Evolutionary conservation across 2,797 vertebrate species (phyloP), one percentile per base, ranked within the genome.

Genomic region (Pipistrellus pipistrellus): DNA sequence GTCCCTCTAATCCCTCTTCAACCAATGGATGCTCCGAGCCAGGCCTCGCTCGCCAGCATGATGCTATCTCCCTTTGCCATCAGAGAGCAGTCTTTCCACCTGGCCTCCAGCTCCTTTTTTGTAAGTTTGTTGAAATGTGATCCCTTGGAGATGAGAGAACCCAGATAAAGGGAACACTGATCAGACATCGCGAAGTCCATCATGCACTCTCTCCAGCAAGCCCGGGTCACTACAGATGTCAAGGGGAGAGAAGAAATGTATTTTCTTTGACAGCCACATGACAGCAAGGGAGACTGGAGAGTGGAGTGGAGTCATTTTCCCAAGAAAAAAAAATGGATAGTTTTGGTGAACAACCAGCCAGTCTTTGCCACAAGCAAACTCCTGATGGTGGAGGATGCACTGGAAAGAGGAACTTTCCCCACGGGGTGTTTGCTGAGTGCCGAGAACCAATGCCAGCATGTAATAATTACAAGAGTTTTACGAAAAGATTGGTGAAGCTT

Each of bases 21-120:
- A 72, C 93, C 83, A 90, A 75, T 84, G 94, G 78, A 94, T 78
- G 75, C 91, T 96, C 57, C 59, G 41, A 73, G 72, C 51, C 18
- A 44, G 46, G 35, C 87, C 66, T 93, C 55, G 18, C 44, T 44
- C 81, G 85, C 12, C 35, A 93, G 87, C 23, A 27, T 35, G 68
- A 75, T 87, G 72, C 44, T 88, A 72, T 83, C 35, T 94, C 86
- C 85, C 91, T 27, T 44, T 44, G 44, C 44, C 44, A 44, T 44
- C 9, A 11, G 62, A 95, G 53, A n/a, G 8, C 73, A 30, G 68
- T 55, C 32, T 88, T 71, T 88, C 57, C 55, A 92, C 72, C 66
- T 89, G 69, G 23, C 44, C 64, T 88, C 78, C 55, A 44, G 32
- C 38, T 46, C 62, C 27, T 23, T 78, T 93, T 64, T 38, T 25